phyloP scores from a whole-genome alignment of 2,888 invertebrate genomes.

The Eretmocerus hayati region DNA sequence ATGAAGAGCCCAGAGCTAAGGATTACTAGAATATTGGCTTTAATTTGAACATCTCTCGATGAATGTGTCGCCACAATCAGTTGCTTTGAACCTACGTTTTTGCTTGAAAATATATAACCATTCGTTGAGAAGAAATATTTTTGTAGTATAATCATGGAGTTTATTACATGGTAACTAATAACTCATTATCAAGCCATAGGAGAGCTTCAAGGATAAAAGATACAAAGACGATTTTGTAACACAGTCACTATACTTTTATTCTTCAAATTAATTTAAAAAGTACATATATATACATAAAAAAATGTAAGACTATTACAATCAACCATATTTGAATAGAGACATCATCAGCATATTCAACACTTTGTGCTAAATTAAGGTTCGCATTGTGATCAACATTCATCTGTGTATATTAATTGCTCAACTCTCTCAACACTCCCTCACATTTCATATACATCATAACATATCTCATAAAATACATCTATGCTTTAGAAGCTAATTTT shows the following conservation, averaged over 20 bases:
- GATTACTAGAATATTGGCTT: no score
- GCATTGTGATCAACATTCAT: conserved; percentile 21
- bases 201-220: conserved; percentile 43
- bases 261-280: conserved; percentile 44
- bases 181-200: no score
- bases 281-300: conserved; percentile 48
- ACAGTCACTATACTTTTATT: conserved; percentile 48
- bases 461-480: conserved; percentile 18
- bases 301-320: conserved; percentile 44
- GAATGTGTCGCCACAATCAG: no score
- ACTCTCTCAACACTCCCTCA: conserved; percentile 7
- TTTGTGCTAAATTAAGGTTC: conserved; percentile 37
- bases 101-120: no score
- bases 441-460: conserved; percentile 14
- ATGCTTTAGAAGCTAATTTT: conserved; percentile 30
- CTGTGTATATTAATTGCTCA: conserved; percentile 12
- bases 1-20: no score
- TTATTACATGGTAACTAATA: no score
- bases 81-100: no score
- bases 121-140: no score
- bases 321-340: conserved; percentile 37
- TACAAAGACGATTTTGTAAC: conserved; percentile 29
- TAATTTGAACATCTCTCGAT: no score
- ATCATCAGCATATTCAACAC: conserved; percentile 25
- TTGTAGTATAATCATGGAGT: no score